phyloP scores from a whole-genome alignment of 53 echinoderm and acorn worm genomes.

The Echinarachnius parma region DNA sequence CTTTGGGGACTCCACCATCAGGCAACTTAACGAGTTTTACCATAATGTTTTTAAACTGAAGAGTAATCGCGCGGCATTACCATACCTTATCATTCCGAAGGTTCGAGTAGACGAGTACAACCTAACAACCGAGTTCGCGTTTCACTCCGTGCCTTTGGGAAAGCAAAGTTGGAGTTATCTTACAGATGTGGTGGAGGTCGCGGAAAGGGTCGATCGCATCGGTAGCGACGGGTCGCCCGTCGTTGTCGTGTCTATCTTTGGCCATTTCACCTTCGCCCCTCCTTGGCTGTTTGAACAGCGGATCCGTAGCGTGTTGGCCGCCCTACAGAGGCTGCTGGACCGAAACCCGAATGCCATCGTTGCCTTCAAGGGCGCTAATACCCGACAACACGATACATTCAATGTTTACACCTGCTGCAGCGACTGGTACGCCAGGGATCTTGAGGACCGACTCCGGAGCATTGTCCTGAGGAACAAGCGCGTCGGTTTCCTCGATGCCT shows the following conservation, averaged over 20 bases:
- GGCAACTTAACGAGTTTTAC: too few relatives aligned
- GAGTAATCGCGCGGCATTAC: too few relatives aligned
- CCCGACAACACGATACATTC: not conserved
- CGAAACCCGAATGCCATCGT: slow-evolving; percentile 12
- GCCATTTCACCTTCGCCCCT: slow-evolving; percentile 1
- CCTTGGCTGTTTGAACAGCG: slow-evolving; percentile 6
- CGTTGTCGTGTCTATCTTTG: slow-evolving; percentile 8
- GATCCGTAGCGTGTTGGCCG: not conserved
- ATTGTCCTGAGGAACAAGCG: not conserved
- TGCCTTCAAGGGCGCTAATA: slow-evolving; percentile 19
- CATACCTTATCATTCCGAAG: too few relatives aligned
- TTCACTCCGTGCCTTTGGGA: slow-evolving; percentile 12
- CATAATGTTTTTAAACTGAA: too few relatives aligned
- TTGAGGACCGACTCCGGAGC: slow-evolving; percentile 6
- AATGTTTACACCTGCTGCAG: slow-evolving; percentile 5
- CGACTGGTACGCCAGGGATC: slow-evolving; percentile 32
- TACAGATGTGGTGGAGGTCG: slow-evolving; percentile 6
- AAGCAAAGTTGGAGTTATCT: not conserved
- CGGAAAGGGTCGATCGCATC: not conserved
- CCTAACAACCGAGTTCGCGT: slow-evolving; percentile 6
- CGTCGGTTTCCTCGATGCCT: slow-evolving; percentile 32
- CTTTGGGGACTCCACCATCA: too few relatives aligned
- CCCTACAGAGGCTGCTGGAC: slow-evolving; percentile 3
- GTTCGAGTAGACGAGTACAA: not conserved
- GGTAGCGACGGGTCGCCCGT: not conserved